These are phyloP conservation scores for Macroramphosus scolopax DNA, from an alignment of 2,797 vertebrate genomes.

Conservation along the genomic window DNA sequence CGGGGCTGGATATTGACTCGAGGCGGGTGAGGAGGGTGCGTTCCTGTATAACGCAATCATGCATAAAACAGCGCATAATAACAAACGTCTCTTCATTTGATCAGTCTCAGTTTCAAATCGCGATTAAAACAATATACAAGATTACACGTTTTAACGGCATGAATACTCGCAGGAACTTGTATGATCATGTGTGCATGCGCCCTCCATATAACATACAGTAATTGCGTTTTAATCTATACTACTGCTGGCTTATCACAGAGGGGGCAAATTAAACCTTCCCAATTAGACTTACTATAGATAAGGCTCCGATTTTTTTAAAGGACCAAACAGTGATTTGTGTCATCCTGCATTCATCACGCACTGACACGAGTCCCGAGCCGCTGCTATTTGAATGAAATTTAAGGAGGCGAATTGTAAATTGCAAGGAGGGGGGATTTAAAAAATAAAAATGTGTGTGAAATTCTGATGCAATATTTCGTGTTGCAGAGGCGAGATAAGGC, in stretches of 20 bases:
- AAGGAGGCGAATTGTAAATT: conserved; percentile 49
- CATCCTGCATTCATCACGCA: conserved; percentile 37
- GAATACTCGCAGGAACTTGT: not conserved
- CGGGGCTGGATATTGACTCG: no score
- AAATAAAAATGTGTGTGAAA: conserved; percentile 53
- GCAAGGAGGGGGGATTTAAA: conserved; percentile 32
- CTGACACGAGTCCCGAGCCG: conserved; percentile 25
- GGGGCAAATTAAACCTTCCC: conserved; percentile 36
- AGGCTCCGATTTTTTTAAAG: conserved; percentile 39
- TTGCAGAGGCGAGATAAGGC: conserved; percentile 42
- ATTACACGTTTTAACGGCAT: not conserved
- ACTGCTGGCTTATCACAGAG: conserved; percentile 9
- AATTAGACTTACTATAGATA: conserved; percentile 47
- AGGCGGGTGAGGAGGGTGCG: no score
- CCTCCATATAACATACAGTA: conserved; percentile 8
- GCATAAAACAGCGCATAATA: no score
- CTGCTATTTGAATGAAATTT: conserved; percentile 38
- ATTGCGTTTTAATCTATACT: conserved; percentile 28
- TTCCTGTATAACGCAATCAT: no score
- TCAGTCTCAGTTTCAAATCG: not conserved
- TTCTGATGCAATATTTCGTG: conserved; percentile 64
- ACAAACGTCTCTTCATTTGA: not conserved
- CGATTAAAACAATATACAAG: conserved; percentile 1
- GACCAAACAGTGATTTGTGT: conserved; percentile 41
- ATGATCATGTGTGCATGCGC: conserved; percentile 10